Evolutionary conservation across 2,797 vertebrate genomes (phyloP), one percentile per base, ranked within the genome.

Genomic region (Pangasius larnaudii): DNA sequence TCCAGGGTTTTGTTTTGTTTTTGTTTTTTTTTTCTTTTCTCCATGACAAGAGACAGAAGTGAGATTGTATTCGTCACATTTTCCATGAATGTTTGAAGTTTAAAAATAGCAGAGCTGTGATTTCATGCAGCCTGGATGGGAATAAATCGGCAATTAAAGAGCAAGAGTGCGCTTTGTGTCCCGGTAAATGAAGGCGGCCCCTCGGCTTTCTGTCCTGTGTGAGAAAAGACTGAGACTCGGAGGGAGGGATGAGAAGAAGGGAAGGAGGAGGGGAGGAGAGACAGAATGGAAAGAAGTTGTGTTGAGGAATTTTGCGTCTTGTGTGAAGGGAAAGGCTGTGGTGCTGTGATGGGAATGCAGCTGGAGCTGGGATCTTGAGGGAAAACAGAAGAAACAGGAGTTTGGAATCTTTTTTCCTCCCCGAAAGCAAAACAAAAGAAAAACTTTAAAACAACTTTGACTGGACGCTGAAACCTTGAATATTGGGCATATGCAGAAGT

Each of bases 251-350:
- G 61, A 75, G 86, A 87, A 82, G 88, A 85, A 88, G 51, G 87
- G 81, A 56, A 74, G 84, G 56, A 56, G 92, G 85, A 58, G 90
- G 90, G 82, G 86, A 67, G 82, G 42, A 46, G 39, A 91, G 72
- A 91, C 91, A 90, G 92, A 92, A 92, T 89, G 92, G 93, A 94
- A 92, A 95, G 89, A 93, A 93, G 88, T 91, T 89, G 93, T 93
- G 94, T 94, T 93, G 88, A 96, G 96, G 96, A 97, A 96, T 96
- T 86, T 86, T 93, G 93, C 94, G 92, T 94, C 92, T 82, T 94
- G 94, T 92, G 93, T 92, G 92, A 91, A 92, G 92, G 86, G 84
- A 75, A 78, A 85, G 59, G 85, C 22, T 83, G n/a, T 78, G 87
- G 86, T 89, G 89, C 27, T 82, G 92, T 92, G 91, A 92, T 92